A percentile compares a stretch with the other conserved stretches of the same genome.
Evolutionary conservation across 2,113 vertebrate genomes (phyloP).

Genomic region (Rissa tridactyla): DNA sequence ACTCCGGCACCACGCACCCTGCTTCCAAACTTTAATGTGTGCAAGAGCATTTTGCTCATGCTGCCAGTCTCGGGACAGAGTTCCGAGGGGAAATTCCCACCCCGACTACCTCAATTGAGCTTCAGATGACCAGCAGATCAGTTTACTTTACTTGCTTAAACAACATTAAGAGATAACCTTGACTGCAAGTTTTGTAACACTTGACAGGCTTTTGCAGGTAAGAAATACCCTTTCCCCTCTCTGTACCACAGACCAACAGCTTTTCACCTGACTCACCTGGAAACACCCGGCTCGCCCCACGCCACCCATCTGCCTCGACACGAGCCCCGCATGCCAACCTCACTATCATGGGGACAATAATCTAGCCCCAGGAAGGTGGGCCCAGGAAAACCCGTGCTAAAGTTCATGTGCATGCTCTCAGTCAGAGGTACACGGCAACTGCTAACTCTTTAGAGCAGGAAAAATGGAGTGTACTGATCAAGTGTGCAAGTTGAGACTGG

Average conservation of each 20-base stretch:
- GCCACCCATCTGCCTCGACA: background rate
- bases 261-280: background rate
- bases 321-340: accelerated
- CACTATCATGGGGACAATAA: accelerated
- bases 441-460: background rate
- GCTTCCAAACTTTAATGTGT: background rate
- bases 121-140: background rate
- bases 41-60: background rate
- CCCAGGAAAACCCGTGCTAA: background rate
- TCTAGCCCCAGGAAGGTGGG: background rate
- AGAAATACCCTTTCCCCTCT: background rate
- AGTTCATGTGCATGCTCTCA: background rate
- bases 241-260: accelerated
- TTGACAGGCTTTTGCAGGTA: background rate
- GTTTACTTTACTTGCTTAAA: conserved; percentile 38
- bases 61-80: background rate
- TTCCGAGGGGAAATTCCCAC: background rate
- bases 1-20: accelerated
- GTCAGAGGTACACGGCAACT: background rate
- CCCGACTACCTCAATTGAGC: background rate
- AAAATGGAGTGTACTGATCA: background rate
- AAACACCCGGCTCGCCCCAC: accelerated
- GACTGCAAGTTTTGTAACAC: background rate
- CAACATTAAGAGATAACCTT: conserved; percentile 5
- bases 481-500: background rate